phyloP scores from a whole-genome alignment of 2,113 vertebrate species.

The Isichthys henryi region DNA sequence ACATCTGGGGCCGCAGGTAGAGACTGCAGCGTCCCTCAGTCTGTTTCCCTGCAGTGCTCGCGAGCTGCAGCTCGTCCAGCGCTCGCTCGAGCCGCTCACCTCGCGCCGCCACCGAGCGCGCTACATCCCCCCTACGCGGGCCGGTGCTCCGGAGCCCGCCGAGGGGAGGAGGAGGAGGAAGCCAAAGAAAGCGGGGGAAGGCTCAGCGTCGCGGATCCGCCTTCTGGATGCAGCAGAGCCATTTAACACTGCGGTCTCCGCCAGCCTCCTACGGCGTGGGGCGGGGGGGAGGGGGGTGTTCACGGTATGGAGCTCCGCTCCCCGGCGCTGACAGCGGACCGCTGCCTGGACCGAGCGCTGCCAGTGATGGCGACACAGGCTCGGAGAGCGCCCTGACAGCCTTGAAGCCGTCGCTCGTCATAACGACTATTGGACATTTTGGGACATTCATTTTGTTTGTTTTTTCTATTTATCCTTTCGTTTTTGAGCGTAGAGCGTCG shows the following conservation, averaged over 20 bases:
- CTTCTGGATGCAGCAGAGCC: conserved; percentile 61
- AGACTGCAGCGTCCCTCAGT: neutral
- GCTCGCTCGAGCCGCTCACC: neutral
- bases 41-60: neutral
- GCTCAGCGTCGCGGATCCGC: conserved; percentile 54
- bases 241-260: conserved; percentile 44
- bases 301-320: conserved; percentile 37
- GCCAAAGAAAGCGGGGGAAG: conserved; percentile 25
- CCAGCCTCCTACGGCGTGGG: conserved; percentile 48
- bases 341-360: conserved; percentile 32
- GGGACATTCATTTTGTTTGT: neutral
- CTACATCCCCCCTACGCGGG: neutral
- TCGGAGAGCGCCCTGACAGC: conserved; percentile 26
- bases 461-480: neutral
- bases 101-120: neutral
- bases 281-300: conserved; percentile 34
- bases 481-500: neutral
- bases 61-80: neutral
- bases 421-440: neutral
- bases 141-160: neutral
- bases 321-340: conserved; percentile 27
- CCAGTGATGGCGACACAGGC: conserved; percentile 45
- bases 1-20: neutral
- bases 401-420: neutral
- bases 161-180: neutral